Conservation (phyloP, 2,113 vertebrate species). For the Montifringilla adamsi region DNA sequence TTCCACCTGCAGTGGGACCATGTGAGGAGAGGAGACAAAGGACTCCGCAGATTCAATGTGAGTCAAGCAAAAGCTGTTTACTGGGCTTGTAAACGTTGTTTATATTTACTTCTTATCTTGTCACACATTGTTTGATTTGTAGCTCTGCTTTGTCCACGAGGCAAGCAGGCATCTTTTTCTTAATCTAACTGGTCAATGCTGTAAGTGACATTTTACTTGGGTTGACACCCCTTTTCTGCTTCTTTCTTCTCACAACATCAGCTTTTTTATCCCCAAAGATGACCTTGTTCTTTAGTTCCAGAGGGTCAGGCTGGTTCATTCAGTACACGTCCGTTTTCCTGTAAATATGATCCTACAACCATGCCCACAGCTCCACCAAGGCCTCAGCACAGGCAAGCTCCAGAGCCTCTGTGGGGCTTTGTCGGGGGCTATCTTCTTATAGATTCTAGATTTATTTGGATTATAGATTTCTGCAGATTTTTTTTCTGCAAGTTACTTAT, state of each 20-base stretch:
- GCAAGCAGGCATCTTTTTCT: background rate
- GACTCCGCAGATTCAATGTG: background rate
- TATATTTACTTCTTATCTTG: background rate
- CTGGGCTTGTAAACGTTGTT: background rate
- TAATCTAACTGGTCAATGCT: background rate
- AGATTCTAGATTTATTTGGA: background rate
- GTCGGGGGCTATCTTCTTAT: fast-evolving
- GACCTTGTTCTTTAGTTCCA: background rate
- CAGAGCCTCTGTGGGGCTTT: background rate
- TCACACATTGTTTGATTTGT: background rate
- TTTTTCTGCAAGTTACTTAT: background rate
- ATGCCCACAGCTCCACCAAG: background rate
- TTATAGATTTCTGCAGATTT: background rate
- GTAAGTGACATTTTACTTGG: background rate
- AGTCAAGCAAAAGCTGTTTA: background rate
- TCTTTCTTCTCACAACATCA: background rate
- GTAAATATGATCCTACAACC: background rate
- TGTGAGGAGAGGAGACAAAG: background rate
- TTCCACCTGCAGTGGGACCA: background rate
- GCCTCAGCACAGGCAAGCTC: background rate
- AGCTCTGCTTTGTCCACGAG: background rate
- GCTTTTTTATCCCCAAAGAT: background rate
- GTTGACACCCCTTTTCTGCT: background rate
- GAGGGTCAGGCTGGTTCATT: background rate
- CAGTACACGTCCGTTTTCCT: background rate